Conservation (phyloP, 2,797 vertebrate genomes). For the Danio kyathit region DNA sequence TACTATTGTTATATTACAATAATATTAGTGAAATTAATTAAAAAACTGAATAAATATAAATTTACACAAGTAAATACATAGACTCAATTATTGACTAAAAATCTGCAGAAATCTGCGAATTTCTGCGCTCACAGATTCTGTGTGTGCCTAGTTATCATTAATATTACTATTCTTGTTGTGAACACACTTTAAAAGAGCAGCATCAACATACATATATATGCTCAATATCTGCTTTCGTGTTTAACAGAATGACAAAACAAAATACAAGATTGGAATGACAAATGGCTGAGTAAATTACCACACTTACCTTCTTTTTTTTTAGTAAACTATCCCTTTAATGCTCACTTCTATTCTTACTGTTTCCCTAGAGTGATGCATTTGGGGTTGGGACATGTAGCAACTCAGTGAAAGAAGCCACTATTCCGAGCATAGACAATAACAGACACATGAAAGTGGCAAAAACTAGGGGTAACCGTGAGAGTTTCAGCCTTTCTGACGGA, state of each 20-base stretch:
- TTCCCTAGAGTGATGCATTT: background rate
- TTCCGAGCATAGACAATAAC: slow-evolving; percentile 19
- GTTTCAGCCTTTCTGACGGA: slow-evolving; percentile 33
- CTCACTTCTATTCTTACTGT: background rate
- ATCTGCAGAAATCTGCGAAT: no score
- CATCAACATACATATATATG: no score
- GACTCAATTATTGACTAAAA: no score
- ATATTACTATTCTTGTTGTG: no score
- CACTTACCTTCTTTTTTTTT: background rate
- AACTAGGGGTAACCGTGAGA: slow-evolving; percentile 13
- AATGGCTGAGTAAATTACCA: background rate
- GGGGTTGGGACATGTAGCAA: background rate
- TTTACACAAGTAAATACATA: no score
- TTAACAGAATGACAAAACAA: background rate
- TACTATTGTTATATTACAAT: no score
- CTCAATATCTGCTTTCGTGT: no score
- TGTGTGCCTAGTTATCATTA: no score
- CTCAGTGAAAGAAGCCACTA: slow-evolving; percentile 8
- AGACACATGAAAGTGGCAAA: slow-evolving; percentile 22
- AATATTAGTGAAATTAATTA: no score
- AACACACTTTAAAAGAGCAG: background rate
- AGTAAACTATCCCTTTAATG: background rate
- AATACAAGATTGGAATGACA: background rate
- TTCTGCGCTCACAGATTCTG: no score
- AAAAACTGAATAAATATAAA: no score